A percentile compares a stretch with the other conserved stretches of the same genome.
Conservation (phyloP, 2,888 invertebrate species). For the Linyphia triangularis region DNA sequence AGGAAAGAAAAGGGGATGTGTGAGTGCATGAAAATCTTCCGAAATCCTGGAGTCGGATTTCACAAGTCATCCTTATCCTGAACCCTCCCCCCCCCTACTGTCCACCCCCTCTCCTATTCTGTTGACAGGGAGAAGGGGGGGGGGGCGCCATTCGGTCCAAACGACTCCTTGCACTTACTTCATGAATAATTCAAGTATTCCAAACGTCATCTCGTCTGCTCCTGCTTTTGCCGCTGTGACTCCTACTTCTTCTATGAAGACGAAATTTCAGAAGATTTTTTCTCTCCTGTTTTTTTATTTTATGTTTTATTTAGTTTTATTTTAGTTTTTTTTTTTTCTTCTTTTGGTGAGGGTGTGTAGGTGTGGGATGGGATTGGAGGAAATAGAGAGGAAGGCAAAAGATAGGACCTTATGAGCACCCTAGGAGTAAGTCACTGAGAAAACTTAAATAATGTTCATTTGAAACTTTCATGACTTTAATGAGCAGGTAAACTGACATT, state of each 20-base stretch:
- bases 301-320: slow-evolving; percentile 38
- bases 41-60: slow-evolving; percentile 75
- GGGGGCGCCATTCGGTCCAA: slow-evolving; percentile 71
- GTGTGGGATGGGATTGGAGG: slow-evolving; percentile 12
- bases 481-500: too few species aligned
- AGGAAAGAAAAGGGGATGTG: slow-evolving; percentile 34
- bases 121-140: slow-evolving; percentile 55
- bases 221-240: slow-evolving; percentile 65
- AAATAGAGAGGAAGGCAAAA: slow-evolving; percentile 43
- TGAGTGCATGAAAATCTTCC: slow-evolving; percentile 64
- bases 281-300: slow-evolving; percentile 36
- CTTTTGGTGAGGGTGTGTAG: slow-evolving; percentile 3
- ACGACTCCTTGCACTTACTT: slow-evolving; percentile 72
- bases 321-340: slow-evolving; percentile 65
- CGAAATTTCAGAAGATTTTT: slow-evolving; percentile 74
- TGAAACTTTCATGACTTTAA: too few species aligned
- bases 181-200: slow-evolving; percentile 73
- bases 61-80: slow-evolving; percentile 74
- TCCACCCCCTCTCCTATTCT: slow-evolving; percentile 58
- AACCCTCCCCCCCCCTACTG: slow-evolving; percentile 42
- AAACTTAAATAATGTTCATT: slow-evolving; percentile 14
- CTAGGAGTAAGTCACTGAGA: slow-evolving; percentile 66
- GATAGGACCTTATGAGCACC: slow-evolving; percentile 44
- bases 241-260: slow-evolving; percentile 71
- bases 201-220: slow-evolving; percentile 73